phyloP scores from a whole-genome alignment of 2,888 invertebrate genomes.

The Euproctis similis region DNA sequence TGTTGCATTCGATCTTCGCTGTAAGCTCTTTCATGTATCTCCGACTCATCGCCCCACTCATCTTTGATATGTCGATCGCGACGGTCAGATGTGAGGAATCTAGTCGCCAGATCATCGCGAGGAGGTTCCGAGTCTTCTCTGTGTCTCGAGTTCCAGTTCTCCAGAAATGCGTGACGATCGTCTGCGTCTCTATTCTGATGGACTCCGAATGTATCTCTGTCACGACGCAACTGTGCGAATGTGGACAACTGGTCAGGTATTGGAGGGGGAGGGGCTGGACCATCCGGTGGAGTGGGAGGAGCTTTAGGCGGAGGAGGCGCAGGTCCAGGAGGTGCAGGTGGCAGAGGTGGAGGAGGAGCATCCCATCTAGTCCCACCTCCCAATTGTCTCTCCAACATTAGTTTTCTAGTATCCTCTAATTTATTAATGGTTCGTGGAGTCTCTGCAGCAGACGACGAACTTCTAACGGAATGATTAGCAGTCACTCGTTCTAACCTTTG shows the following conservation, averaged over 20 bases:
- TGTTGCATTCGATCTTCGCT: conserved; percentile 45
- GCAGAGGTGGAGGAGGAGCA: conserved; percentile 80
- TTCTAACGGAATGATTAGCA: conserved; percentile 89
- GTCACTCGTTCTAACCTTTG: conserved; percentile 92
- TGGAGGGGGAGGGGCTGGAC: conserved; percentile 77
- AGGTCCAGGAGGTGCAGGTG: conserved; percentile 76
- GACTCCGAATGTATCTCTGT: conserved; percentile 83
- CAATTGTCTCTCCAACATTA: conserved; percentile 90
- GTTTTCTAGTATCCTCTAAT: conserved; percentile 88
- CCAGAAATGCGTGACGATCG: conserved; percentile 70
- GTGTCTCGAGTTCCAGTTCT: conserved; percentile 67
- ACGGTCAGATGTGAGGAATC: conserved; percentile 59
- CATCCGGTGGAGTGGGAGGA: conserved; percentile 76
- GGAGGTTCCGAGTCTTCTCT: conserved; percentile 57
- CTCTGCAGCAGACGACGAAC: conserved; percentile 82
- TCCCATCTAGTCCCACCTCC: conserved; percentile 80
- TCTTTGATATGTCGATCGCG: conserved; percentile 47
- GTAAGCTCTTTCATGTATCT: conserved; percentile 37
- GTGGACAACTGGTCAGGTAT: conserved; percentile 69
- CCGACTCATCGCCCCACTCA: conserved; percentile 67
- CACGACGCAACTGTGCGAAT: conserved; percentile 81
- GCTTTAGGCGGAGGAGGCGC: conserved; percentile 79
- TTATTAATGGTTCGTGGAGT: conserved; percentile 85
- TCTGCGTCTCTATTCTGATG: conserved; percentile 79
- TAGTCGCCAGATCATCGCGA: conserved; percentile 57